Conservation (phyloP, 2,113 vertebrate genomes). For the Panurus biarmicus region DNA sequence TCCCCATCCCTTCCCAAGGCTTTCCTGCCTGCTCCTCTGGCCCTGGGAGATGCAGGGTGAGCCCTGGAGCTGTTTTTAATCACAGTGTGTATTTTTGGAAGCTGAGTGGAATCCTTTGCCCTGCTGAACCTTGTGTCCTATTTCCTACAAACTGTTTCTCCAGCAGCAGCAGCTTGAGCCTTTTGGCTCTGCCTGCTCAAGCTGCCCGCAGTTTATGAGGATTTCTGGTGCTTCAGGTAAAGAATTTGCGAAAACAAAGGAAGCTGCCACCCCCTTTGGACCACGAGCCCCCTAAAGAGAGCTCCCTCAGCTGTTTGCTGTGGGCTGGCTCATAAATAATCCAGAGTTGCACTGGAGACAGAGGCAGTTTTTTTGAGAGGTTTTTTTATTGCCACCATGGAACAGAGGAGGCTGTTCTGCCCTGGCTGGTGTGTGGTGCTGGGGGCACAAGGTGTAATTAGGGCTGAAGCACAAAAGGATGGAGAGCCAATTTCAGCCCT, state of each 20-base stretch:
- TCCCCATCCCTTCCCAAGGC: neutral
- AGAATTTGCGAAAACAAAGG: neutral
- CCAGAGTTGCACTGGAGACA: neutral
- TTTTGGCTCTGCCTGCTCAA: neutral
- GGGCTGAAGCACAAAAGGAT: neutral
- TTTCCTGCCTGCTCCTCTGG: neutral
- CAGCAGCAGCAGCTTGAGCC: neutral
- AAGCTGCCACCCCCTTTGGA: neutral
- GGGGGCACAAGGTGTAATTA: neutral
- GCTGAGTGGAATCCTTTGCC: neutral
- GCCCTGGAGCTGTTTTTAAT: neutral
- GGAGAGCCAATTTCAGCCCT: neutral
- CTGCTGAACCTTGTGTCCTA: neutral
- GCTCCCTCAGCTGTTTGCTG: neutral
- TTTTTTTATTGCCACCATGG: neutral
- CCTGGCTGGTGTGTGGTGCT: neutral
- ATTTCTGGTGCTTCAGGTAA: neutral
- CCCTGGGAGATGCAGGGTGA: neutral
- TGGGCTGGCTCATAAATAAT: neutral
- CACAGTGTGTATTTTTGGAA: neutral
- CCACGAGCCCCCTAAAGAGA: neutral
- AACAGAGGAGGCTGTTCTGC: neutral
- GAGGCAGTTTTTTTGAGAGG: neutral
- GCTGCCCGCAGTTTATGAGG: neutral
- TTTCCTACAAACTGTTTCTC: neutral